Evolutionary conservation across 1,140 invertebrate species (phyloP).

Genomic region (Bombus vancouverensis): DNA sequence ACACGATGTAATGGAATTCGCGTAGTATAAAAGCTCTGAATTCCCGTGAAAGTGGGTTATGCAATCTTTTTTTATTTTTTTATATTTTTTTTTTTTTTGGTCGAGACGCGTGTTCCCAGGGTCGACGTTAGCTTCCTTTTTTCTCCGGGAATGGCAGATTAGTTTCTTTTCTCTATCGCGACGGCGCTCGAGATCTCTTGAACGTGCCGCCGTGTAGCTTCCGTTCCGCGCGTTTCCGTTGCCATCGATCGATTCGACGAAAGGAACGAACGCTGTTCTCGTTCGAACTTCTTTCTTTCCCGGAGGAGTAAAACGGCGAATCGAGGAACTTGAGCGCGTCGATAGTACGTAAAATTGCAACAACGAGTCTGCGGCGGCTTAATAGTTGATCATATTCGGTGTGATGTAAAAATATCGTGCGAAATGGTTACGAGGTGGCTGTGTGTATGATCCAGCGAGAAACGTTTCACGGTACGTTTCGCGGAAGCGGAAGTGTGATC

Average conservation of each 20-base stretch:
- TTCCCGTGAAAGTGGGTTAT: conserved; percentile 38
- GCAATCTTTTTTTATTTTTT: conserved; percentile 37
- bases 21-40: conserved; percentile 48
- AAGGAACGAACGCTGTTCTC: neutral
- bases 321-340: conserved; percentile 23
- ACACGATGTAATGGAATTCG: conserved; percentile 48
- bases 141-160: neutral
- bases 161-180: neutral
- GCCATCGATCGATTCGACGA: conserved; percentile 2
- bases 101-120: conserved; percentile 49
- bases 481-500: neutral
- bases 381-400: neutral
- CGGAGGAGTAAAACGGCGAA: neutral
- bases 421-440: neutral
- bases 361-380: neutral
- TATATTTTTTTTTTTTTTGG: conserved; percentile 45
- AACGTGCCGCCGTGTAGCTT: neutral
- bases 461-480: neutral
- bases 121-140: conserved; percentile 31
- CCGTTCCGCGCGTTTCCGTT: neutral
- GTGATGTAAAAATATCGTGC: conserved; percentile 11
- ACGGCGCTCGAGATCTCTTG: neutral
- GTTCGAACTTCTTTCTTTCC: neutral
- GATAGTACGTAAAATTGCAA: neutral
- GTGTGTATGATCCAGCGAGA: neutral